These are phyloP conservation scores for Chaetorhynchus papuensis DNA, from an alignment of 2,113 vertebrate genomes.

Conservation along the genomic window DNA sequence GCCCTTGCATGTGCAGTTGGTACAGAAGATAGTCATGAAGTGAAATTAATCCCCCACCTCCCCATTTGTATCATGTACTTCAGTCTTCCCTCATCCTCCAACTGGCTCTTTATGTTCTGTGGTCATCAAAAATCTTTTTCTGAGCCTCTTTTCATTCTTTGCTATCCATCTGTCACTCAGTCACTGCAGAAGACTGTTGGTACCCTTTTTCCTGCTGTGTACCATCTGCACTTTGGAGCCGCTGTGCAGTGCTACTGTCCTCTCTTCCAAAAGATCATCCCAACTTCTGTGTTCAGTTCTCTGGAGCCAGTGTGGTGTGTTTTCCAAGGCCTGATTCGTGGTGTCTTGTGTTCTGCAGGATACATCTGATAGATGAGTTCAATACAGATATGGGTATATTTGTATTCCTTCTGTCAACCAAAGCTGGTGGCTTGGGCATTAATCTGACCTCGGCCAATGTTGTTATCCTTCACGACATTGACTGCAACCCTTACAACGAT, in stretches of 20 bases:
- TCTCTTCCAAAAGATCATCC: background rate
- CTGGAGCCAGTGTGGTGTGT: background rate
- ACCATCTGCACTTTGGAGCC: background rate
- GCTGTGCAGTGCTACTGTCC: background rate
- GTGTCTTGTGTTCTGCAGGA: slow-evolving; percentile 72
- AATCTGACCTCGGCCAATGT: slow-evolving; percentile 95
- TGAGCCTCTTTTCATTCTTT: background rate
- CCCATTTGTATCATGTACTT: background rate
- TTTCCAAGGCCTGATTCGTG: background rate
- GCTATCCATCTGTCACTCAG: background rate
- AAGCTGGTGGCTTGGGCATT: slow-evolving; percentile 95
- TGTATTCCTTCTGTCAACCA: slow-evolving; percentile 93
- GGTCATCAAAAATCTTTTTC: background rate
- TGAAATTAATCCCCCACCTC: rapidly evolving
- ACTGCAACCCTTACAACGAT: slow-evolving; percentile 96
- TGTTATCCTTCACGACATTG: slow-evolving; percentile 98
- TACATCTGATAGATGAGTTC: slow-evolving; percentile 92
- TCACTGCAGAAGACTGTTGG: background rate
- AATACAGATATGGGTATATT: slow-evolving; percentile 92
- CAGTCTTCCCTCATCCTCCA: background rate
- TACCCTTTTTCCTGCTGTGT: background rate
- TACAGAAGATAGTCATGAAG: background rate
- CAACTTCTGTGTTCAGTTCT: background rate
- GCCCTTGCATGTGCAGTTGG: background rate
- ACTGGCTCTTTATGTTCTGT: background rate